These are phyloP conservation scores for Phrynocephalus guinanensis DNA, from an alignment of 2,797 vertebrate species.

Conservation along the genomic window DNA sequence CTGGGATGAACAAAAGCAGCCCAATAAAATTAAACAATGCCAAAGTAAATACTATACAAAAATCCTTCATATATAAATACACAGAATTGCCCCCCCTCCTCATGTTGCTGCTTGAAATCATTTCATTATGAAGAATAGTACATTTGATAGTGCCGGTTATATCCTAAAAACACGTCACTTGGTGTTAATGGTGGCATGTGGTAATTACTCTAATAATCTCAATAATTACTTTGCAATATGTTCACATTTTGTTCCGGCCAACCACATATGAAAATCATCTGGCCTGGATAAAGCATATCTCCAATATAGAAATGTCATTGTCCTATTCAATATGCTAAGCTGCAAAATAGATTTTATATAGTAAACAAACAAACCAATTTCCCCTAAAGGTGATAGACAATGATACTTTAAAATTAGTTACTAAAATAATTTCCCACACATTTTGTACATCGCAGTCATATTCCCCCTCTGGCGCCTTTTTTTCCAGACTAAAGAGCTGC, in stretches of 20 bases:
- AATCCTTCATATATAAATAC: constrained; percentile 1
- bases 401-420: neutral
- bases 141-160: neutral
- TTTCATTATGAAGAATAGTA: too few species aligned
- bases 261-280: neutral
- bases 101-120: too few species aligned
- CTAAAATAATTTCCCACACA: neutral
- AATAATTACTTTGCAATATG: neutral
- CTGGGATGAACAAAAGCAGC: neutral
- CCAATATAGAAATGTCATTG: neutral
- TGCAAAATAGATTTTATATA: too few species aligned
- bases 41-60: neutral
- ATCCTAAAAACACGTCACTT: neutral
- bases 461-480: too few species aligned
- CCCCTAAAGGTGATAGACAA: neutral
- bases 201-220: neutral
- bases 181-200: neutral
- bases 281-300: neutral
- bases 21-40: constrained; percentile 9
- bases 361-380: neutral
- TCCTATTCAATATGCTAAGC: neutral
- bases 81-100: too few species aligned
- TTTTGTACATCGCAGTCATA: too few species aligned
- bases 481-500: too few species aligned
- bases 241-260: neutral